Percentiles rank a stretch among this genome's conserved stretches.
Evolutionary conservation across 2,113 vertebrate species (phyloP).

Genomic region (Gallinago jamesoni): DNA sequence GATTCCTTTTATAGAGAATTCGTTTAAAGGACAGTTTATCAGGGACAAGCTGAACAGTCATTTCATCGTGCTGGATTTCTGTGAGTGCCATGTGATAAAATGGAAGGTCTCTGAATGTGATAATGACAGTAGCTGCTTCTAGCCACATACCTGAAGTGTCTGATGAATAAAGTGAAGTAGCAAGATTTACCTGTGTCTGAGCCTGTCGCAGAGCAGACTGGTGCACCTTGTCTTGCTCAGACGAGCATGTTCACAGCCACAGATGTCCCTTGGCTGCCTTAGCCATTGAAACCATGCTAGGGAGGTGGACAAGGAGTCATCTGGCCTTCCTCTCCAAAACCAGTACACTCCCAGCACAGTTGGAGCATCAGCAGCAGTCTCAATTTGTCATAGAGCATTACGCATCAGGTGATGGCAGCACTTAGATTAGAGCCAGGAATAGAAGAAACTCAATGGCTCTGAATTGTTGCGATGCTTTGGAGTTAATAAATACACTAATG

Average conservation of each 20-base stretch:
- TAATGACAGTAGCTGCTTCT: background rate
- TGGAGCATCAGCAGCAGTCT: background rate
- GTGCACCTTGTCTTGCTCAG: background rate
- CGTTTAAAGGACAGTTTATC: background rate
- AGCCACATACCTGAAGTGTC: background rate
- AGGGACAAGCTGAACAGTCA: background rate
- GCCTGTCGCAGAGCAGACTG: background rate
- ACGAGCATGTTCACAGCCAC: accelerated
- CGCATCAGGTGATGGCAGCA: accelerated
- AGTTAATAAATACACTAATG: background rate
- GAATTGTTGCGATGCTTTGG: background rate
- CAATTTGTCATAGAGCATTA: background rate
- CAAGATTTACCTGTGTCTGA: background rate
- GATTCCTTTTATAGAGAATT: conserved; percentile 1
- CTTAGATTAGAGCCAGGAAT: background rate
- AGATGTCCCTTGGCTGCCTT: background rate
- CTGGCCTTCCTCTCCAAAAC: background rate
- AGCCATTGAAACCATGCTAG: background rate
- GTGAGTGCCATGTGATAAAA: background rate
- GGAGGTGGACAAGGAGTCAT: background rate
- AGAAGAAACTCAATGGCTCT: background rate
- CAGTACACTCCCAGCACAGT: background rate
- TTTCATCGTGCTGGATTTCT: background rate
- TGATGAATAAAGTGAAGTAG: background rate
- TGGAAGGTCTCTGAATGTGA: background rate